Evolutionary conservation across 2,113 vertebrate species (phyloP).

Genomic region (Piliocolobus tephrosceles): DNA sequence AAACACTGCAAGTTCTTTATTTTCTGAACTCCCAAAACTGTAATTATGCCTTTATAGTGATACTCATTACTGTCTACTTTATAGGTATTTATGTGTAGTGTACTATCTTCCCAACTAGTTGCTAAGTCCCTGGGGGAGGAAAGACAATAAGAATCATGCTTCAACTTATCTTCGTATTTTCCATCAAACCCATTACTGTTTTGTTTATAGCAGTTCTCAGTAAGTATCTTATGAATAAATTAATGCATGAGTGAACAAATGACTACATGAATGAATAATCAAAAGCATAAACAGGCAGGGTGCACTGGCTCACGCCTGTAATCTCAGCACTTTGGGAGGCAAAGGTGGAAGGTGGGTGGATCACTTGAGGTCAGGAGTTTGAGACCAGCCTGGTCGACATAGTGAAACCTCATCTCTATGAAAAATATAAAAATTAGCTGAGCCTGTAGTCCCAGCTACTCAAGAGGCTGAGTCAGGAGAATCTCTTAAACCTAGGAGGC

Average conservation of each 20-base stretch:
- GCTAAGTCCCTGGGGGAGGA: neutral
- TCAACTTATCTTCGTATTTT: neutral
- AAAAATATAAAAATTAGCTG: too few species aligned
- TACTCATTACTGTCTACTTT: neutral
- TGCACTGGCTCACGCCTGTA: too few species aligned
- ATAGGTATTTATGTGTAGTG: neutral
- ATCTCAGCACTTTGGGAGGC: too few species aligned
- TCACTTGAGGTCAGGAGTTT: too few species aligned
- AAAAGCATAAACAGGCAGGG: neutral
- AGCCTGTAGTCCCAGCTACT: too few species aligned
- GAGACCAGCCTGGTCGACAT: too few species aligned
- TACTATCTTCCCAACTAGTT: neutral
- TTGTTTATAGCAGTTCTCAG: neutral
- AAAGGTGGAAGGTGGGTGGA: too few species aligned
- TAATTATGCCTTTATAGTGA: neutral
- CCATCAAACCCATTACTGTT: neutral
- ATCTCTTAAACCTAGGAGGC: too few species aligned
- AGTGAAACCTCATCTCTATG: too few species aligned
- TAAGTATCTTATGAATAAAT: neutral
- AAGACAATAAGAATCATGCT: neutral
- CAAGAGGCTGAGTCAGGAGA: too few species aligned
- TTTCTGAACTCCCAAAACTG: neutral
- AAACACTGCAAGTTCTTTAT: neutral
- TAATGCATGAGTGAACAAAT: neutral
- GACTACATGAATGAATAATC: neutral